These are phyloP conservation scores for Catharus bicknelli DNA, from an alignment of 2,113 vertebrate genomes.

Conservation along the genomic window DNA sequence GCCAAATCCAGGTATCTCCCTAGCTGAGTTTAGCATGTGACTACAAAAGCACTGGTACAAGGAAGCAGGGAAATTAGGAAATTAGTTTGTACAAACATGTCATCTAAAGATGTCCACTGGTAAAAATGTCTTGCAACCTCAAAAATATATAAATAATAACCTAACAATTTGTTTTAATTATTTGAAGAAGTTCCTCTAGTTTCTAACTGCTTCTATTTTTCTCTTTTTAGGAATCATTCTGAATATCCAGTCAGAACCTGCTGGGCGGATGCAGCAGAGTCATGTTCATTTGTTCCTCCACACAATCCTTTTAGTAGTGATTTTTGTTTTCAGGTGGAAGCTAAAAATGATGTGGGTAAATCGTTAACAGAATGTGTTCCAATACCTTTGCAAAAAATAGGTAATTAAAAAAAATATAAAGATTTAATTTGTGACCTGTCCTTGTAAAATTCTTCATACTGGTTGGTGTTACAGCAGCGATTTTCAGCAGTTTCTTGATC, in stretches of 20 bases:
- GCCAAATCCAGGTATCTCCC: background rate
- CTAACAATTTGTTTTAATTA: background rate
- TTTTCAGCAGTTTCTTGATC: background rate
- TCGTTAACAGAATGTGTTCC: background rate
- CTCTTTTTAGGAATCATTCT: background rate
- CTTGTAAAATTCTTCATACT: background rate
- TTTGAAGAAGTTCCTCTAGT: background rate
- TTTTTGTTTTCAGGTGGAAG: conserved; percentile 60
- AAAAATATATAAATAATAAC: background rate
- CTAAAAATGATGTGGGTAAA: conserved; percentile 64
- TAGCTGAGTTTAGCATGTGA: background rate
- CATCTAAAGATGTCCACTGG: accelerated
- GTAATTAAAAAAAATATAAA: conserved; percentile 47
- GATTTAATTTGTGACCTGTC: background rate
- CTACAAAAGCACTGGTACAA: background rate
- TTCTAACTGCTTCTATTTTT: background rate
- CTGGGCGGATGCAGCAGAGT: background rate
- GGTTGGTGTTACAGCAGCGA: background rate
- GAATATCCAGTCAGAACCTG: accelerated
- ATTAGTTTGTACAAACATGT: background rate
- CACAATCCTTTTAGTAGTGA: accelerated
- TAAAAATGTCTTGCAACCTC: background rate
- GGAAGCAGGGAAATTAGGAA: background rate
- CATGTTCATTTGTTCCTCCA: conserved; percentile 25
- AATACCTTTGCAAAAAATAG: conserved; percentile 31